These are phyloP conservation scores for Lophius piscatorius DNA, from an alignment of 2,113 vertebrate species.

Conservation along the genomic window DNA sequence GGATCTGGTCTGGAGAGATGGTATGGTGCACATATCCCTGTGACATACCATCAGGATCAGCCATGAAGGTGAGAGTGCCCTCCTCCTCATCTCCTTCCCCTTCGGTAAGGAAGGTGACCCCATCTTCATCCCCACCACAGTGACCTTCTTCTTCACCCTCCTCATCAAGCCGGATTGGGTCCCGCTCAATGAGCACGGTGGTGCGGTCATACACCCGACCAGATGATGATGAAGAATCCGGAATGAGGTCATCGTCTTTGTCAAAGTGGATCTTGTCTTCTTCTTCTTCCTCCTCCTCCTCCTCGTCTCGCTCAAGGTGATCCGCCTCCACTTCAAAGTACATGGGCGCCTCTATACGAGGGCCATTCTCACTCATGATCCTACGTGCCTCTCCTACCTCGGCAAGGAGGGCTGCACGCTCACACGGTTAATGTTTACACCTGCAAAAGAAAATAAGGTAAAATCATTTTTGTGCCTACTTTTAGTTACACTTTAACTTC, in stretches of 20 bases:
- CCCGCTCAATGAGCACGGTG: conserved; percentile 97
- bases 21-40: conserved; percentile 99
- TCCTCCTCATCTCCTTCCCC: conserved; percentile 89
- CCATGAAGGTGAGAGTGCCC: conserved; percentile 88
- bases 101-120: conserved; percentile 89
- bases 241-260: conserved; percentile 83
- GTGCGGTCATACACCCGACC: conserved; percentile 94
- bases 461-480: neutral
- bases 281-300: conserved; percentile 79
- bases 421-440: conserved; percentile 16
- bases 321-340: conserved; percentile 86
- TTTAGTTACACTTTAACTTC: too few relatives aligned
- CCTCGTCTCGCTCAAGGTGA: conserved; percentile 81
- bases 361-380: conserved; percentile 96
- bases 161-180: conserved; percentile 88
- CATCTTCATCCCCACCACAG: conserved; percentile 85
- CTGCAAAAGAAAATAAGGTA: conserved; percentile 25
- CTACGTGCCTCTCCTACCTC: conserved; percentile 74
- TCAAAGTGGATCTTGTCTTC: conserved; percentile 87
- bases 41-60: conserved; percentile 93
- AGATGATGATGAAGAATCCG: conserved; percentile 86
- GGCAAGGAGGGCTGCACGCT: conserved; percentile 47
- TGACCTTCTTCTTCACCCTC: conserved; percentile 87
- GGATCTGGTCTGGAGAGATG: conserved; percentile 98
- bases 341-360: conserved; percentile 82